Base-by-base conservation (phyloP, 2,797 vertebrate genomes). In the Alcedo quadribrachys region DNA sequence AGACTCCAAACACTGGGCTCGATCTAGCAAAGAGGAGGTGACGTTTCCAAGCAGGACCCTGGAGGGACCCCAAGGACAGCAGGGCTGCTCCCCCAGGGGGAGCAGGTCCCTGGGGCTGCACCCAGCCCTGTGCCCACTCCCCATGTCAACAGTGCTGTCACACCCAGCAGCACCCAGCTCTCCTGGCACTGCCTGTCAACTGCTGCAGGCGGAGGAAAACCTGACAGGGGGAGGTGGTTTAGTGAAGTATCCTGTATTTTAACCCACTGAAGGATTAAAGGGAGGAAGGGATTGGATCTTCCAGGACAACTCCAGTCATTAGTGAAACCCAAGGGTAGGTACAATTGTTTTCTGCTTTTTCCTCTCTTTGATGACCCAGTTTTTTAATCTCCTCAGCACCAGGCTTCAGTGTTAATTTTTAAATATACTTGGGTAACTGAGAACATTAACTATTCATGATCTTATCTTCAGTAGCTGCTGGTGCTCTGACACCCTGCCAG, bases 361-460 rank as follows among this genome's bases (percentile, higher is more conserved):
- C 81, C 50, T 70, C 93, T 57, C 85, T 96, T 95, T 96, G 90
- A 81, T 93, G 96, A 90, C 85, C 79, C 88, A 94, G 87, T 81
- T 96, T 92, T 54, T 94, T 94, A 65, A 89, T 93, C 84, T 94
- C 85, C 76, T 81, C 95, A 58, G 81, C 82, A 60, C 79, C 73
- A 66, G 80, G 87, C 75, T 94, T 84, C 85, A 86, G 85, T 74
- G 80, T 96, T 95, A 95, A 96, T 91, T 96, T 96, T 95, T 92
- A 95, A 94, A 94, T 86, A 84, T 70, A 91, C 91, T 50, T 94
- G 92, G 94, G 81, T 94, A 97, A 96, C 73, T 84, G 95, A 89
- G 91, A 81, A 37, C 84, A 87, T 92, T 86, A 96, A 96, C 79
- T 89, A 96, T 80, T 94, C 81, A 95, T 76, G 75, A 85, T 96